Evolutionary conservation across 2,113 vertebrate species (phyloP), one percentile per base, ranked within the genome.

Genomic region (Salvator merianae): DNA sequence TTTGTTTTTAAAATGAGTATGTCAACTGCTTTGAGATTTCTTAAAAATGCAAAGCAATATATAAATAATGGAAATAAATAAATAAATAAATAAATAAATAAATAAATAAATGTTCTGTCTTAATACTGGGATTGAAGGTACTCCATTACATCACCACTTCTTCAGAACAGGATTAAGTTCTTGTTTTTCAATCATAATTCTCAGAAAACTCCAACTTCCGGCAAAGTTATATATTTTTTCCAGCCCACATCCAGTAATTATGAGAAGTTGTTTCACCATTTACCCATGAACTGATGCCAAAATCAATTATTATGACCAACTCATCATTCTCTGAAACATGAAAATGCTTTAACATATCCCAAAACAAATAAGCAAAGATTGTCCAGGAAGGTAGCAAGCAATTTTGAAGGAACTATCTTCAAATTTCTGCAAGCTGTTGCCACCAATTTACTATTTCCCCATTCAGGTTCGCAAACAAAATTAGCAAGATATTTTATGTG

Each of bases 381-480:
- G 63, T 78, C 75, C 75, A 82, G 87, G 87, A 65, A 66, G 72
- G 77, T 65, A 3, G 0, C 47, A 62, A 77, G 66, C 70, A 24
- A 83, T 84, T 90, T 83, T 16, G 83, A 91, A 91, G 84, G 53
- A 0, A 30, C 71, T 86, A 36, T 77, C 32, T 65, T 86, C 9
- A 81, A 89, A 89, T 59, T 79, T 72, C 79, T 65, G 8, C 30
- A 18, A 81, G 86, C 81, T 88, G 89, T 90, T 81, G 53, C 66
- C 69, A 63, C 83, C 53, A 26, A 47, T 63, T 55, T 50, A 3
- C 16, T 83, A 79, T 82, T 87, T 88, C 85, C 82, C 86, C 78
- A 75, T 89, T 88, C 68, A 86, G 84, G 55, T 62, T 13, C 83
- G 69, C 87, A 87, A 88, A 87, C 92, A 90, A 92, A 90, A 86